phyloP scores from a whole-genome alignment of 2,888 invertebrate genomes.

The Clusia tigrina region DNA sequence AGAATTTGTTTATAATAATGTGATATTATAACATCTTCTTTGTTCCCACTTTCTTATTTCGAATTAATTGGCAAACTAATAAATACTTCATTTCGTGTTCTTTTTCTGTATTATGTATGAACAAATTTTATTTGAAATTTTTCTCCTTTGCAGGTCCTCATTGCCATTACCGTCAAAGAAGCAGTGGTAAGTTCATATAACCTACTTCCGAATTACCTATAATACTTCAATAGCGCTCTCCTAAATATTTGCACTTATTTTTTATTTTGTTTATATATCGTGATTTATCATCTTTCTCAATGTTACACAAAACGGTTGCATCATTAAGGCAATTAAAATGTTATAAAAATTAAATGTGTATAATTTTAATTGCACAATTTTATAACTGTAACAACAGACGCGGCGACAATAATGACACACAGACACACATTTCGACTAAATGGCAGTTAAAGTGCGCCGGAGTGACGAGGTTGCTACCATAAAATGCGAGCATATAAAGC shows the following conservation, averaged over 20 bases:
- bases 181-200: too few relatives aligned
- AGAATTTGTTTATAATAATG: too few relatives aligned
- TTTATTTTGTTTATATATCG: conserved; percentile 11
- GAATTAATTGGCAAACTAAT: too few relatives aligned
- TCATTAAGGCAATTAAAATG: conserved; percentile 54
- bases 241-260: conserved; percentile 1
- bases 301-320: conserved; percentile 49
- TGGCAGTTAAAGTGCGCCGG: conserved; percentile 19
- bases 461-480: conserved; percentile 25
- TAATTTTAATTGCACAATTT: conserved; percentile 54
- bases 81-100: too few relatives aligned
- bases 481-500: conserved; percentile 44
- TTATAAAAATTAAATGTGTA: conserved; percentile 45
- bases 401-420: conserved; percentile 36
- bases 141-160: too few relatives aligned
- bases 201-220: too few relatives aligned
- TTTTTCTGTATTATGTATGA: too few relatives aligned
- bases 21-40: too few relatives aligned
- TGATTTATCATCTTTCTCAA: conserved; percentile 44
- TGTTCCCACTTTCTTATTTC: too few relatives aligned
- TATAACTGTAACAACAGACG: conserved; percentile 38
- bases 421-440: conserved; percentile 43
- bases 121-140: too few relatives aligned
- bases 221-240: too few relatives aligned
- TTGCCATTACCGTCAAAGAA: too few relatives aligned